Conservation (phyloP, 2,888 invertebrate genomes). For the Polyploca ridens region DNA sequence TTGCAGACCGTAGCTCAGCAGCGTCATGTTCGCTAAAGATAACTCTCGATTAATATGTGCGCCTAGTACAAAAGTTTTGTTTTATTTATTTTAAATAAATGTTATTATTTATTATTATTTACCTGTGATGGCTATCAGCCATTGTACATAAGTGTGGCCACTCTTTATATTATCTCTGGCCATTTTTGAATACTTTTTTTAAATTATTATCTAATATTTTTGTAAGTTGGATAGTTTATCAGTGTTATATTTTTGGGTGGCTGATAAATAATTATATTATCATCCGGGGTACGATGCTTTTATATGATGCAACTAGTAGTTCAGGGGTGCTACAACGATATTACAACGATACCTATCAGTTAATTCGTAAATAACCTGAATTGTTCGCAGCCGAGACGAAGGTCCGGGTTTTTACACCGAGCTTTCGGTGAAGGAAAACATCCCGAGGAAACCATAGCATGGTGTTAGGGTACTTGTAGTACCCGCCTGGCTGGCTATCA, state of each 20-base stretch:
- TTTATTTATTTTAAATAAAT: constrained; percentile 46
- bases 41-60: constrained; percentile 35
- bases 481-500: too few relatives aligned
- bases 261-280: not conserved
- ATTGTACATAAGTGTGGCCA: constrained; percentile 44
- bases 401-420: too few relatives aligned
- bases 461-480: too few relatives aligned
- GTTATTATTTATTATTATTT: constrained; percentile 26
- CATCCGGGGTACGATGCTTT: not conserved
- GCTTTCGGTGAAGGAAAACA: too few relatives aligned
- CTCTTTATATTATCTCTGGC: constrained; percentile 17
- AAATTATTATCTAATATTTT: not conserved
- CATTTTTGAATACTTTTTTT: not conserved
- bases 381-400: too few relatives aligned
- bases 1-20: constrained; percentile 70
- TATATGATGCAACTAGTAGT: not conserved
- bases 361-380: too few relatives aligned
- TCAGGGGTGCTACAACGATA: not conserved
- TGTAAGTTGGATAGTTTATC: too few relatives aligned
- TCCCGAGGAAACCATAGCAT: too few relatives aligned
- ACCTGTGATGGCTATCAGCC: constrained; percentile 43
- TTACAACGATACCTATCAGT: too few relatives aligned
- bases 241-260: constrained; percentile 5
- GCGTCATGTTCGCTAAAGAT: constrained; percentile 67
- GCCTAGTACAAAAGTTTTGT: constrained; percentile 45